Base-by-base conservation (phyloP, 2,888 invertebrate genomes). In the Microctonus brassicae region DNA sequence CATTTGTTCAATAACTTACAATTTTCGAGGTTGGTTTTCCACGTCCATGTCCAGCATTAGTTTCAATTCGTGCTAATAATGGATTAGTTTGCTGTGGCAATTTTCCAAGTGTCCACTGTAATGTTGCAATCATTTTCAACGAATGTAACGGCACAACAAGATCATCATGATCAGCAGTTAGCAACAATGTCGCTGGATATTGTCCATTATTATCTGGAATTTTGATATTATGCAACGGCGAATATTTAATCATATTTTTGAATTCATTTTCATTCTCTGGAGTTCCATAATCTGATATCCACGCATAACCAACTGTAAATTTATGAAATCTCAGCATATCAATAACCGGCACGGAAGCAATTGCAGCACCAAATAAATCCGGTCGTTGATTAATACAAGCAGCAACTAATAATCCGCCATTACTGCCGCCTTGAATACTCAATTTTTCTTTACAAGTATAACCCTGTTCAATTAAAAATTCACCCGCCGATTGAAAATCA, bases 91-190 rank as follows among this genome's bases (percentile, higher is more conserved):
- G 96, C 76, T 90, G 88, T 6, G 90, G 83, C 4, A 90, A 83
- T 70, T 87, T 86, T 53, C 92, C 93, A 17, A 95, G 85, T 53
- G 90, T 91, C 82, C 95, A 90, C 85, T 99, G 99, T 73, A 99
- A 89, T 80, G 95, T 92, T 1, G 99, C 98, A 73, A 96, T 94
- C 88, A 94, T 96, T 89, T 99, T 99, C 60, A 98, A 91, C 73
- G 98, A 97, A 90, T 99, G 99, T 77, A 97, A 91, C 63, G 99
- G 99, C 77, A 98, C 98, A 76, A 99, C 99, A 79, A 99, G 93
- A 89, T 99, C 98, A 89, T 99, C 98, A 89, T 99, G 98, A 90
- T 99, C 98, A 22, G 97, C 98, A n/a, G 98, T 98, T 79, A 97
- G 89, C 73, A 99, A 91, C 76, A 99, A 89, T 22, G 94, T 94